Evolutionary conservation across 2,888 invertebrate species (phyloP).

Genomic region (Erebia epiphron): DNA sequence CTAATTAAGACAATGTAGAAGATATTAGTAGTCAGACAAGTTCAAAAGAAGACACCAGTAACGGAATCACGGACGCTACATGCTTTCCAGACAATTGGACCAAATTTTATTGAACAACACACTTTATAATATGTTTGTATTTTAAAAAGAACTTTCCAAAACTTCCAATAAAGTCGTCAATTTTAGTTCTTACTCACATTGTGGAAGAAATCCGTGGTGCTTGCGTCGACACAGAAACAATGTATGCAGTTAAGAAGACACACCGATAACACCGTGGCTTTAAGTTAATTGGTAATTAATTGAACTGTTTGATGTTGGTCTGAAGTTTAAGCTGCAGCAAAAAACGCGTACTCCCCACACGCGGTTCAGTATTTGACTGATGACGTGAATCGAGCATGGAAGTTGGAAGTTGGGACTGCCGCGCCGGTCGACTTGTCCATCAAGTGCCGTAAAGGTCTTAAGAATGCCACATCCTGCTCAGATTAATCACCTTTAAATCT

Average conservation of each 20-base stretch:
- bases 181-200: conserved; percentile 33
- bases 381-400: conserved; percentile 55
- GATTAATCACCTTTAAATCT: not conserved
- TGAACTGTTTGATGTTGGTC: conserved; percentile 28
- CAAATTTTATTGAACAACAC: conserved; percentile 39
- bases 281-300: conserved; percentile 35
- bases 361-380: conserved; percentile 58
- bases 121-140: conserved; percentile 25
- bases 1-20: conserved; percentile 7
- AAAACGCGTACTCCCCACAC: conserved; percentile 47
- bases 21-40: conserved; percentile 58
- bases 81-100: conserved; percentile 54
- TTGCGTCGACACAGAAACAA: conserved; percentile 29
- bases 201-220: conserved; percentile 24
- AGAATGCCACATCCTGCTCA: conserved; percentile 35
- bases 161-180: conserved; percentile 13
- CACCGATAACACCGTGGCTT: conserved; percentile 32
- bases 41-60: conserved; percentile 69
- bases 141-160: conserved; percentile 38
- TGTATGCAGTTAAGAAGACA: conserved; percentile 22
- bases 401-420: conserved; percentile 36
- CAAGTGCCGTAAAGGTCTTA: conserved; percentile 48
- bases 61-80: conserved; percentile 65
- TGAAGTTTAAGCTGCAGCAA: not conserved
- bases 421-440: conserved; percentile 52